Base-by-base conservation (phyloP, 2,888 invertebrate species). In the Metacarcinus magister region DNA sequence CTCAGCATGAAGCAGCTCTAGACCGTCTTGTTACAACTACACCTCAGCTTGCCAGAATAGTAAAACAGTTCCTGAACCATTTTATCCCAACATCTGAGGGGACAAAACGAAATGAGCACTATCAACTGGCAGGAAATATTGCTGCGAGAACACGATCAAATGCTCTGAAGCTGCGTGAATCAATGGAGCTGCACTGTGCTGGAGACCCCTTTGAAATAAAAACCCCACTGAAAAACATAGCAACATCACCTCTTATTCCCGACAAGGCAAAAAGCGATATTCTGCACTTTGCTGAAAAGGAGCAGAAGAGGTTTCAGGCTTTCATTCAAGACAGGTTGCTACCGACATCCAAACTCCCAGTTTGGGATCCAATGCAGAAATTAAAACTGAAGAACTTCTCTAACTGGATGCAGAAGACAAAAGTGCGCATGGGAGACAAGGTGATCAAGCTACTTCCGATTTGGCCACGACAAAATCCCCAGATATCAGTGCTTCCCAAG, bases 251-350 rank as follows among this genome's bases (percentile, higher is more conserved):
- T 92, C 19, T 92, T 44, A 46, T 92, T 46, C 92, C 44, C 0
- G 92, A 46, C 13, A n/a, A 92, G 43, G 48, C 48, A 46, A 92
- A 92, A 46, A 19, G 13, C 44, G 44, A 92, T 46, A 43, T 43
- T 46, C 92, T 92, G 46, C 92, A 92, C 16, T 92, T 44, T 92
- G 44, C 43, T 46, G 48, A 92, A 46, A 82, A 92, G 46, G 92
- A 46, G 19, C 92, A 92, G 92, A 92, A 92, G 92, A 16, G 92
- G 3, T 92, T 44, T 46, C 16, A 2, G 92, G 46, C 43, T 43
- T 92, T 92, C 92, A 46, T 92, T 92, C 44, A 92, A 46, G 92
- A 92, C 92, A 44, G 92, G n/a, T 46, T 92, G n/a, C 92, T 46
- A 19, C 28, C 48, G 44, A 44, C 92, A 92, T 92, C 92, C 13